Base-by-base conservation (phyloP, 2,113 vertebrate species). In the Calypte anna region DNA sequence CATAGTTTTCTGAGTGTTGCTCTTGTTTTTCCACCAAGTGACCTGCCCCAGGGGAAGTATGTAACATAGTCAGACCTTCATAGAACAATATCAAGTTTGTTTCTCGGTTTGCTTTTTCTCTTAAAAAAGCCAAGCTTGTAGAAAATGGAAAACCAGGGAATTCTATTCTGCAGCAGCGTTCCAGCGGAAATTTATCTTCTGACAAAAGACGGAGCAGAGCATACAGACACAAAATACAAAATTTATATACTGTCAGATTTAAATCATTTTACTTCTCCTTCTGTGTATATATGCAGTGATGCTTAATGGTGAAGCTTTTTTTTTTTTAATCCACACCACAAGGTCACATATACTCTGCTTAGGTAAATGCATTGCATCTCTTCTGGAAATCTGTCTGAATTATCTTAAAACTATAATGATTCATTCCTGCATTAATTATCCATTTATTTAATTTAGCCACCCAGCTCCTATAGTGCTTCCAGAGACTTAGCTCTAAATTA, bases 211-310 rank as follows among this genome's bases (percentile, higher is more conserved):
- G 13, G 44, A 78, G 9, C 16, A 78, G 38, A 59, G 7, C 16
- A 73, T 20, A 25, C 3, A 25, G 27, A 74, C 15, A 33, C 15
- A 88, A 88, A 93, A 64, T 36, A 57, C 2, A 69, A 66, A 25
- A 28, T 54, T 53, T 64, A 36, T 62, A 27, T 2, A 43, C 30
- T 27, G 21, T 70, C 31, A 81, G 9, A 48, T 87, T 68, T 88
- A 27, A 82, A 55, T 46, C n/a, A 54, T 61, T 67, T 25, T 81
- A 8, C 23, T 15, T 68, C 44, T 82, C 55, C 43, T 90, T 82
- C 15, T n/a, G 3, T 33, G 1, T 55, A 12, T 31, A 7, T 38
- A 40, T 33, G 63, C 75, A 59, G 6, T 0, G 1, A 36, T 25
- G 15, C 18, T 69, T 51, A 48, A 30, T 22, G 10, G 6, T 40